A percentile compares a stretch with the other conserved stretches of the same genome.
Evolutionary conservation across 2,888 invertebrate genomes (phyloP).

Genomic region (Tuta absoluta): DNA sequence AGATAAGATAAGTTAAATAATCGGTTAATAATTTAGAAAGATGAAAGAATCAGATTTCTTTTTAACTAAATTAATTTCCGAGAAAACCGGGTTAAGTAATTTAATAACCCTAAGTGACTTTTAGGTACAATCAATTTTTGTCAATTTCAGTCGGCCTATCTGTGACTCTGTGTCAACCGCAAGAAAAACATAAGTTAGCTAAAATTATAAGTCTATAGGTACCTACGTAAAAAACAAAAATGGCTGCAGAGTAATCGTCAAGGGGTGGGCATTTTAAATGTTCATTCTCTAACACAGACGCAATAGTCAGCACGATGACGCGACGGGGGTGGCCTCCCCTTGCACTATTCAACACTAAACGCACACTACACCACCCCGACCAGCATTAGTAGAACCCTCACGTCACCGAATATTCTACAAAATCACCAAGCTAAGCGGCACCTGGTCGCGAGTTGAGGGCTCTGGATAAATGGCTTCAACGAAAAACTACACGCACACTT

Average conservation of each 20-base stretch:
- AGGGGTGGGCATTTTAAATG: constrained; percentile 78
- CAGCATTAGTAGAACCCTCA: constrained; percentile 41
- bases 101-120: too few relatives aligned
- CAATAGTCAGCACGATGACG: constrained; percentile 76
- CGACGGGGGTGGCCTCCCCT: constrained; percentile 65
- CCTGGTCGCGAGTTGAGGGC: constrained; percentile 42
- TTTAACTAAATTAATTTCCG: too few relatives aligned
- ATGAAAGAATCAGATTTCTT: too few relatives aligned
- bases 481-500: constrained; percentile 65
- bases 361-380: constrained; percentile 48
- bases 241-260: constrained; percentile 74
- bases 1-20: too few relatives aligned
- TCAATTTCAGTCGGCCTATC: too few relatives aligned
- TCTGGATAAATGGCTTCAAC: constrained; percentile 50
- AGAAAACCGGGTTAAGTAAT: too few relatives aligned
- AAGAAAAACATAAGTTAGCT: too few relatives aligned
- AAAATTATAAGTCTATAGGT: too few relatives aligned
- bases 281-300: constrained; percentile 76
- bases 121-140: too few relatives aligned
- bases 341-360: constrained; percentile 67
- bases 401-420: constrained; percentile 36
- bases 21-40: too few relatives aligned
- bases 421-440: not conserved
- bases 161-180: too few relatives aligned
- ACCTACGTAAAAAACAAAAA: constrained; percentile 57